These are phyloP conservation scores for Sycon ciliatum DNA, from an alignment of 37 sponge, comb jelly and placozoan species.

Conservation along the genomic window DNA sequence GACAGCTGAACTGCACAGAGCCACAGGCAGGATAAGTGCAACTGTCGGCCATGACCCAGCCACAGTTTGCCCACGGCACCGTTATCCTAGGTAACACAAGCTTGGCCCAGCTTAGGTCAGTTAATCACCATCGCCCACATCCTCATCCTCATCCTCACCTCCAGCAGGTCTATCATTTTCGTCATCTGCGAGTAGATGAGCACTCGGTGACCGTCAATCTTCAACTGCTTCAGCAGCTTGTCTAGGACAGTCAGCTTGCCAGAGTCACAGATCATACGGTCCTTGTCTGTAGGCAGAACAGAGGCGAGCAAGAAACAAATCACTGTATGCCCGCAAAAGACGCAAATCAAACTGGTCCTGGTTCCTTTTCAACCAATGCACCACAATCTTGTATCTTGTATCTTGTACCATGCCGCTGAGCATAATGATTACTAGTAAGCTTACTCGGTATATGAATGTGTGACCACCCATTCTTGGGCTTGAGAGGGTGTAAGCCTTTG, in stretches of 20 bases:
- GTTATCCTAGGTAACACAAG: too few relatives aligned
- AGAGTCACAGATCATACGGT: slow-evolving; percentile 69
- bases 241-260: slow-evolving; percentile 84
- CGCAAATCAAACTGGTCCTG: too few relatives aligned
- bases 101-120: too few relatives aligned
- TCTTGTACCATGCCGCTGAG: background rate
- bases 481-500: slow-evolving; percentile 47
- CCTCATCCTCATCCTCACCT: too few relatives aligned
- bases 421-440: background rate
- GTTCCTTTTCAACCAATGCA: too few relatives aligned
- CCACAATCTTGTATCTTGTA: too few relatives aligned
- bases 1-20: background rate
- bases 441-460: slow-evolving; percentile 72
- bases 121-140: too few relatives aligned
- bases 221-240: slow-evolving; percentile 60
- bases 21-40: too few relatives aligned
- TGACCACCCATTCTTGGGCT: slow-evolving; percentile 76
- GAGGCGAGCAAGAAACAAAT: background rate
- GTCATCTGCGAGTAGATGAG: slow-evolving; percentile 96
- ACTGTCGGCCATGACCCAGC: too few relatives aligned
- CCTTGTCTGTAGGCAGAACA: slow-evolving; percentile 51
- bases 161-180: slow-evolving; percentile 81
- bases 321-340: background rate
- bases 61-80: too few relatives aligned
- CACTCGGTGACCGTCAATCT: slow-evolving; percentile 75